Evolutionary conservation across 2,113 vertebrate species (phyloP).

Genomic region (Toxotes chatareus): DNA sequence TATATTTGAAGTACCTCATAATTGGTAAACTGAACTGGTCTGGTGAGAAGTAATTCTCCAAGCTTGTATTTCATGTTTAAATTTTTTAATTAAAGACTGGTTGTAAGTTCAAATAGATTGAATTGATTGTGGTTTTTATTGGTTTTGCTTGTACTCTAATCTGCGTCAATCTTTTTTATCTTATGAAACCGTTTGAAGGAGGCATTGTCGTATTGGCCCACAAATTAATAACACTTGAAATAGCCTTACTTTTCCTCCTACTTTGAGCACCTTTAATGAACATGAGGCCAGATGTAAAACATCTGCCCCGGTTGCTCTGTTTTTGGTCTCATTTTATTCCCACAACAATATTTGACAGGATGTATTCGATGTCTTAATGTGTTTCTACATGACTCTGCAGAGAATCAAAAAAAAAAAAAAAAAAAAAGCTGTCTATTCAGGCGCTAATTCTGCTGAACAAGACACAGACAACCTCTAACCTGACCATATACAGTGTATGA

Average conservation of each 20-base stretch:
- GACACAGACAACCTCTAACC: conserved; percentile 59
- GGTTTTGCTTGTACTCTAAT: background rate
- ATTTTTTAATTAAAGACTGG: background rate
- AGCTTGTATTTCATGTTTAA: conserved; percentile 8
- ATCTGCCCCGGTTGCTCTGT: conserved; percentile 47
- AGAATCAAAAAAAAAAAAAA: conserved; percentile 1
- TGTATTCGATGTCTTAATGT: background rate
- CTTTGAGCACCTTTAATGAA: conserved; percentile 30
- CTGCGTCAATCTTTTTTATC: background rate
- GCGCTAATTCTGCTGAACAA: conserved; percentile 54
- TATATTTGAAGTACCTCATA: background rate
- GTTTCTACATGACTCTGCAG: background rate
- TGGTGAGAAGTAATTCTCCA: background rate
- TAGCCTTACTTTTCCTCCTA: conserved; percentile 31
- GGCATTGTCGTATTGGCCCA: background rate
- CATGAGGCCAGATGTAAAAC: conserved; percentile 52
- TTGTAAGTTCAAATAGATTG: background rate
- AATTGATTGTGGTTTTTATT: background rate
- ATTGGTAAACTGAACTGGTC: background rate
- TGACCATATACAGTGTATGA: conserved; percentile 49
- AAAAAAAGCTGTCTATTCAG: conserved; percentile 37
- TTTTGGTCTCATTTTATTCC: conserved; percentile 29
- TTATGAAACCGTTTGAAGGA: conserved; percentile 3
- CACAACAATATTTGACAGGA: conserved; percentile 29
- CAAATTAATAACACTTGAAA: conserved; percentile 15